A percentile compares a stretch with the other conserved stretches of the same genome.
Evolutionary conservation across 2,797 vertebrate genomes (phyloP).

Genomic region (Rhynchonycteris naso): DNA sequence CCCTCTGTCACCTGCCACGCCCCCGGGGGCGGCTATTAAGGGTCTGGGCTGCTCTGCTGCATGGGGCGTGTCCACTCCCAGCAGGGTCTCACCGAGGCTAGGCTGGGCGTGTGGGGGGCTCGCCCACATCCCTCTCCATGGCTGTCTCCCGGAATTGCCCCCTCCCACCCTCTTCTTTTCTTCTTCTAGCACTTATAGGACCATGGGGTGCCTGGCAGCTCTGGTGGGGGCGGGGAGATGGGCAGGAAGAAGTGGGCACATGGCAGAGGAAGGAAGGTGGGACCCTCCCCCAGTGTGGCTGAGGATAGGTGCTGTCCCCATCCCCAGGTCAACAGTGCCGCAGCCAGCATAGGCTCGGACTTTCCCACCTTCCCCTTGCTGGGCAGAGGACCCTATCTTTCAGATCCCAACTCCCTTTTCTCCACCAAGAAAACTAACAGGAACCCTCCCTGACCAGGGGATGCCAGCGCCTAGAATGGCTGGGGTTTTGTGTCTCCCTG

Average conservation of each 20-base stretch:
- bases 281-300: too few species aligned
- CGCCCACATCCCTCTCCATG: rapidly evolving
- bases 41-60: rapidly evolving
- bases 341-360: background rate
- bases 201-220: background rate
- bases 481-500: background rate
- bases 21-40: background rate
- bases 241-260: rapidly evolving
- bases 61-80: too few species aligned
- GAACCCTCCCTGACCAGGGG: background rate
- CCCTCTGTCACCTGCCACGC: rapidly evolving
- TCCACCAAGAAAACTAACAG: background rate
- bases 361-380: background rate
- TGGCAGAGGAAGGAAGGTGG: too few species aligned
- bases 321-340: too few species aligned
- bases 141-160: background rate
- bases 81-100: background rate
- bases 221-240: background rate
- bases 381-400: background rate
- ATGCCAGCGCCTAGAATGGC: rapidly evolving
- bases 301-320: background rate
- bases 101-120: background rate
- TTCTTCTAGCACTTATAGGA: background rate
- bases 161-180: background rate
- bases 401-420: background rate